These are phyloP conservation scores for Conus canariensis DNA, from an alignment of 2,888 invertebrate genomes.

Conservation along the genomic window DNA sequence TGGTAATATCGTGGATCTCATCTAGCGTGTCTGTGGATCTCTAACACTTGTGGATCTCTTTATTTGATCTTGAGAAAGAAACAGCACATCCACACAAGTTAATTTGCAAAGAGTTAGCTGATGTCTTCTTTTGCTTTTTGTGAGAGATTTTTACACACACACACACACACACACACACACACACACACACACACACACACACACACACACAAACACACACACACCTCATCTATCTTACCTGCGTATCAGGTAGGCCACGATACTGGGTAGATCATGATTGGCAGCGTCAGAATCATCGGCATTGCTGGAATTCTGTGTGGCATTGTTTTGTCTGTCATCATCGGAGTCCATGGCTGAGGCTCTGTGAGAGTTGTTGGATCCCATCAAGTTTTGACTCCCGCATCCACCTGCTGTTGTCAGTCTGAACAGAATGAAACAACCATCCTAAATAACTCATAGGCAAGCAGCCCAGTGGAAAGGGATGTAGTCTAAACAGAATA, in stretches of 20 bases:
- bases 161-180: slow-evolving; percentile 9
- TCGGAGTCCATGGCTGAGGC: slow-evolving; percentile 33
- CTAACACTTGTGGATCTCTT: too few species aligned
- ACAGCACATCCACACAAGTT: too few species aligned
- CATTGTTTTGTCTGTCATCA: background rate
- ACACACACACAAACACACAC: slow-evolving; percentile 11
- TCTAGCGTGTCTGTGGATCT: too few species aligned
- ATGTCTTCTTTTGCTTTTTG: too few species aligned
- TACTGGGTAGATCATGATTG: slow-evolving; percentile 65
- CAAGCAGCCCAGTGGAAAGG: too few species aligned
- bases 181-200: slow-evolving; percentile 8
- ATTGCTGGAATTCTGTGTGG: background rate
- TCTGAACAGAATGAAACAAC: background rate
- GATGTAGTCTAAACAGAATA: too few species aligned
- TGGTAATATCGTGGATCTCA: too few species aligned
- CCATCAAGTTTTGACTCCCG: slow-evolving; percentile 37
- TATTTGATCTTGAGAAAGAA: too few species aligned
- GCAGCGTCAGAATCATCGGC: slow-evolving; percentile 37
- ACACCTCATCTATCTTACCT: slow-evolving; percentile 56
- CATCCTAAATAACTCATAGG: too few species aligned
- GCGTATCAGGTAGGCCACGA: slow-evolving; percentile 69
- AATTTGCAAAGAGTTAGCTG: too few species aligned
- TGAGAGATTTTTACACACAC: background rate
- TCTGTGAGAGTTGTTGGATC: slow-evolving; percentile 42
- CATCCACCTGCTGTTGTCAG: background rate